Base-by-base conservation (phyloP, 2,888 invertebrate species). In the Lasioglossum calceatum region DNA sequence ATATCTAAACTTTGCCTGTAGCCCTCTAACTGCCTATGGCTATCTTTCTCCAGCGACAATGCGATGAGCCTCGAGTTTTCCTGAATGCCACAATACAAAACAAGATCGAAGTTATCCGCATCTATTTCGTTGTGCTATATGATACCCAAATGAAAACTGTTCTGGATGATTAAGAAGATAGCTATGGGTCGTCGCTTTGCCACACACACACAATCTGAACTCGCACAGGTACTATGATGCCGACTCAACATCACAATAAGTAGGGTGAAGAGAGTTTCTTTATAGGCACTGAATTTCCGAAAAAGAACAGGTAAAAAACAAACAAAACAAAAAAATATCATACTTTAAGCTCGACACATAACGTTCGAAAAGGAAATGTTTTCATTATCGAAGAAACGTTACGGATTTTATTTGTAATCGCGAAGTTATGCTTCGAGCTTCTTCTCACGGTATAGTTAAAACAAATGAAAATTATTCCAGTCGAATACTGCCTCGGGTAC, bases 1-100 rank as follows among this genome's bases (percentile, higher is more conserved):
- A 90, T 92, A 90, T 90, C 92, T 89, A 92, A 92, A 89, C 89
- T 92, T 92, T 92, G 89, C 90, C 92, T 90, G 89, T 93, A 92
- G 91, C 88, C 89, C 91, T 92, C 89, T 91, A 91, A 91, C 83
- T 79, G 87, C 90, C 90, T 91, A 91, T 91, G 92, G 91, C 91
- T 91, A 91, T 92, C 92, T 91, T 89, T 91, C 90, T 88, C 81
- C 90, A 84, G 81, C 85, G 84, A 86, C 88, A 82, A 79, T 82
- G 88, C 84, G 82, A 90, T 89, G 87, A 89, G 87, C 79, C 87
- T 88, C 83, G 85, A 87, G 86, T 86, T 90, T 85, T 83, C 82
- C 83, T 73, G 84, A 90, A 86, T 82, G 90, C 80, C 81, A 84
- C 81, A 81, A 82, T 78, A 83, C 84, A 82, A 84, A 81, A 83